These are phyloP conservation scores for Coptodon bakossiorum DNA, from an alignment of 2,113 vertebrate species.

Conservation along the genomic window DNA sequence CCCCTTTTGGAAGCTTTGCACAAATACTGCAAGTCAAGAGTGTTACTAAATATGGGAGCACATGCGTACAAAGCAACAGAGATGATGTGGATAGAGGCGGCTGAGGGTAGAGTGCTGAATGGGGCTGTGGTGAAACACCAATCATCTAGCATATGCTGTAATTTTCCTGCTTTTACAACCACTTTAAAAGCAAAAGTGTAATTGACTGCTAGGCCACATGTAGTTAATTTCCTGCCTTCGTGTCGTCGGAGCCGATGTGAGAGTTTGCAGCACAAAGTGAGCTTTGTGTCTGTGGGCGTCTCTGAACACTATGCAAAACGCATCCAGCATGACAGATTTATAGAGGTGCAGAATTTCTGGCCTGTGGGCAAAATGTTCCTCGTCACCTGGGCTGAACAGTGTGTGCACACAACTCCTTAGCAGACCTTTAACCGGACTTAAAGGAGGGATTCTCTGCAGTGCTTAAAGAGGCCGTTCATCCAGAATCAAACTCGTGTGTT, in stretches of 20 bases:
- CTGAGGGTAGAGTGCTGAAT: not conserved
- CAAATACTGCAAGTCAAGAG: conserved; percentile 16
- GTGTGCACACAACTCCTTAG: not conserved
- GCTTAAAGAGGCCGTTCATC: not conserved
- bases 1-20: conserved; percentile 23
- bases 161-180: not conserved
- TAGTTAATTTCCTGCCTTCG: not conserved
- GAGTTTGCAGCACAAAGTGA: conserved; percentile 11
- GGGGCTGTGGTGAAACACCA: not conserved
- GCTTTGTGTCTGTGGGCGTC: conserved; percentile 14
- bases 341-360: conserved; percentile 27
- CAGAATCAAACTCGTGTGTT: not conserved
- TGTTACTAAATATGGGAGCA: conserved; percentile 37
- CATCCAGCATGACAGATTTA: conserved; percentile 25
- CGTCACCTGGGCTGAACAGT: conserved; percentile 2
- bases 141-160: not conserved
- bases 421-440: not conserved
- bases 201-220: not conserved
- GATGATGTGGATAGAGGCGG: not conserved
- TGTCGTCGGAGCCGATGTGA: not conserved
- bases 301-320: not conserved
- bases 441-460: not conserved
- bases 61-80: not conserved
- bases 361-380: not conserved
- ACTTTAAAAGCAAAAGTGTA: not conserved